These are phyloP conservation scores for Automeris io DNA, from an alignment of 2,888 invertebrate species.

Conservation along the genomic window DNA sequence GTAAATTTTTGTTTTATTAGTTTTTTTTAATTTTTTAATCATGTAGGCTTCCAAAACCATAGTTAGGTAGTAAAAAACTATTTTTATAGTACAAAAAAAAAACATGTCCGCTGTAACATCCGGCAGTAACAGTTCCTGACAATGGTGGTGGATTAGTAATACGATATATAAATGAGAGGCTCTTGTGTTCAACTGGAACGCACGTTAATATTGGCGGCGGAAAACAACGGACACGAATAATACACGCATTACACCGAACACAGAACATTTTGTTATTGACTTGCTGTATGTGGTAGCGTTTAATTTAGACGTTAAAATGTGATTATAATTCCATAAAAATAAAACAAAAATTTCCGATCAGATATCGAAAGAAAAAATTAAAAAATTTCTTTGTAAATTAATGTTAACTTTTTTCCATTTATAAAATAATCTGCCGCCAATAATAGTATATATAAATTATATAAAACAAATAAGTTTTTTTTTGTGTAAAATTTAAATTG, in stretches of 20 bases:
- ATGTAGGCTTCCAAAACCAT: slow-evolving; percentile 47
- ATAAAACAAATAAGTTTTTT: slow-evolving; percentile 10
- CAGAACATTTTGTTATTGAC: not conserved
- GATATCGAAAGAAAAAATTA: no score
- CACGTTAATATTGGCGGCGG: slow-evolving; percentile 6
- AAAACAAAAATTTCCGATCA: no score
- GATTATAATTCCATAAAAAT: no score
- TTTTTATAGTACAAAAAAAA: slow-evolving; percentile 44
- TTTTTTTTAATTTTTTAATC: no score
- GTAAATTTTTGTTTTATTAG: no score
- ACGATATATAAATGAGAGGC: slow-evolving; percentile 29
- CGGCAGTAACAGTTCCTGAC: slow-evolving; percentile 51
- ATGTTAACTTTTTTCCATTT: no score
- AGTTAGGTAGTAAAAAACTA: slow-evolving; percentile 33
- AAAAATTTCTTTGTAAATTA: no score
- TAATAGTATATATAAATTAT: slow-evolving; percentile 10
- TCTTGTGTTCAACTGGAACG: slow-evolving; percentile 18
- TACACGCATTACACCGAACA: not conserved
- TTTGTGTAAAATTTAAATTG: slow-evolving; percentile 6
- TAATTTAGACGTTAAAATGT: no score
- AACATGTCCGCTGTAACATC: slow-evolving; percentile 47
- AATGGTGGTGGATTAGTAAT: slow-evolving; percentile 48
- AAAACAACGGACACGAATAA: not conserved
- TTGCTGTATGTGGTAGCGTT: no score
- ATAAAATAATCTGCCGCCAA: slow-evolving; percentile 1